phyloP scores from a whole-genome alignment of 2,797 vertebrate species.

The Eospalax fontanierii region DNA sequence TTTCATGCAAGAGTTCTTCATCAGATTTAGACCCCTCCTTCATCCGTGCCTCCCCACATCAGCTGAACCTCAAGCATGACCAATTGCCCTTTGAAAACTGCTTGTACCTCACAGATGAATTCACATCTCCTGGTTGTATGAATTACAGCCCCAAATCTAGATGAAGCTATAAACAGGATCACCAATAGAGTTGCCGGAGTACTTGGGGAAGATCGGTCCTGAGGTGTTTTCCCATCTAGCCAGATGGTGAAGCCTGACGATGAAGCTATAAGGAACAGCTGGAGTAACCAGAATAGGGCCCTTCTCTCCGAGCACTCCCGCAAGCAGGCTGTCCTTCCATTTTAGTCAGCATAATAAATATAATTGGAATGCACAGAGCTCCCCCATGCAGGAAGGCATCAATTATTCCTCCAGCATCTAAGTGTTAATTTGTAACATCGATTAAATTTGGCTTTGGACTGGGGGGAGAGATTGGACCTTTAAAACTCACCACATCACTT shows the following conservation, averaged over 20 bases:
- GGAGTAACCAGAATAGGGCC: not conserved
- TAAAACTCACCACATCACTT: slow-evolving; percentile 1
- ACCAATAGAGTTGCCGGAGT: not conserved
- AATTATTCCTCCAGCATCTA: not conserved
- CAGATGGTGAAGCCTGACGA: slow-evolving; percentile 53
- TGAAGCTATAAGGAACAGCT: not conserved
- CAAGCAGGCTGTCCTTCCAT: not conserved
- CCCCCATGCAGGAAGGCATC: not conserved
- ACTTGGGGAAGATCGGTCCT: not conserved
- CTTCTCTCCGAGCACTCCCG: not conserved
- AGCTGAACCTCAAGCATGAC: too few relatives aligned
- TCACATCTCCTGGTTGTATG: not conserved
- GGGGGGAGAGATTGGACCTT: slow-evolving; percentile 24
- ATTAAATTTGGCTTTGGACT: slow-evolving; percentile 41
- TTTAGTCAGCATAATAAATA: slow-evolving; percentile 39
- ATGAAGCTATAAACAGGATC: not conserved
- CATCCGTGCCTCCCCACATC: too few relatives aligned
- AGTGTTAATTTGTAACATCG: slow-evolving; percentile 49
- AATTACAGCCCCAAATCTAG: not conserved
- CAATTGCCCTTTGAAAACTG: not conserved
- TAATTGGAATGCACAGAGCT: not conserved
- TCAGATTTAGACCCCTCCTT: too few relatives aligned
- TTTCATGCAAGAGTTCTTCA: too few relatives aligned
- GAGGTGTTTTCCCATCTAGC: not conserved
- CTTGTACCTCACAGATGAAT: not conserved